Conservation (phyloP, 2,888 invertebrate genomes). For the Xylocampa areola region DNA sequence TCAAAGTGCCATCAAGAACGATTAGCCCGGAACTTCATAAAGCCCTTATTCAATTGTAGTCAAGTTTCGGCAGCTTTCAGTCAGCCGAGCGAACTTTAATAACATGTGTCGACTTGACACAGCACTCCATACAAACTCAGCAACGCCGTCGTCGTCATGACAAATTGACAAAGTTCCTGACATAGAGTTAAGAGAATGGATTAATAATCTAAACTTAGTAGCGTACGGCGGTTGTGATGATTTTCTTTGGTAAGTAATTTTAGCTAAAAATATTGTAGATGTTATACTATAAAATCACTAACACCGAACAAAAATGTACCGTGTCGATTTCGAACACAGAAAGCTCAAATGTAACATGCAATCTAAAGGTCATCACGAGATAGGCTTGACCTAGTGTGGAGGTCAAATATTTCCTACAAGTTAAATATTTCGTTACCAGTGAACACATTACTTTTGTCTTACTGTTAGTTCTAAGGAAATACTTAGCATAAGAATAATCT, state of each 20-base stretch:
- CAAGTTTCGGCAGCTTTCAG: slow-evolving; percentile 53
- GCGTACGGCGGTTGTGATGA: background rate
- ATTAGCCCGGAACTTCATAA: slow-evolving; percentile 36
- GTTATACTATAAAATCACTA: too few relatives aligned
- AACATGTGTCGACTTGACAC: slow-evolving; percentile 36
- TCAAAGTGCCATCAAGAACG: slow-evolving; percentile 29
- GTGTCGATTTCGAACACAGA: too few relatives aligned
- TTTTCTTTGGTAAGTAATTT: slow-evolving; percentile 12
- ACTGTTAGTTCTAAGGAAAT: too few relatives aligned
- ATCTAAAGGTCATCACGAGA: too few relatives aligned
- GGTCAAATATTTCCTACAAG: too few relatives aligned
- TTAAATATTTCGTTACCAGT: too few relatives aligned
- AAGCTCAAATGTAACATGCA: too few relatives aligned
- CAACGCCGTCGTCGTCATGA: slow-evolving; percentile 35
- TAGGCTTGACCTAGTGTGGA: too few relatives aligned
- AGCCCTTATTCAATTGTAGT: slow-evolving; percentile 53
- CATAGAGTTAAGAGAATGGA: slow-evolving; percentile 27
- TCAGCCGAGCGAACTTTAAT: slow-evolving; percentile 39
- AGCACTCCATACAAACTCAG: slow-evolving; percentile 26
- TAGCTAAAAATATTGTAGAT: background rate
- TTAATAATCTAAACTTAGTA: slow-evolving; percentile 43
- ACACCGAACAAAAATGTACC: too few relatives aligned
- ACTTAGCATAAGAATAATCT: too few relatives aligned
- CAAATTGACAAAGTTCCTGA: slow-evolving; percentile 53
- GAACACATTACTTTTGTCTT: too few relatives aligned